These are phyloP conservation scores for Bombus vancouverensis DNA, from an alignment of 1,140 invertebrate genomes.

Conservation along the genomic window DNA sequence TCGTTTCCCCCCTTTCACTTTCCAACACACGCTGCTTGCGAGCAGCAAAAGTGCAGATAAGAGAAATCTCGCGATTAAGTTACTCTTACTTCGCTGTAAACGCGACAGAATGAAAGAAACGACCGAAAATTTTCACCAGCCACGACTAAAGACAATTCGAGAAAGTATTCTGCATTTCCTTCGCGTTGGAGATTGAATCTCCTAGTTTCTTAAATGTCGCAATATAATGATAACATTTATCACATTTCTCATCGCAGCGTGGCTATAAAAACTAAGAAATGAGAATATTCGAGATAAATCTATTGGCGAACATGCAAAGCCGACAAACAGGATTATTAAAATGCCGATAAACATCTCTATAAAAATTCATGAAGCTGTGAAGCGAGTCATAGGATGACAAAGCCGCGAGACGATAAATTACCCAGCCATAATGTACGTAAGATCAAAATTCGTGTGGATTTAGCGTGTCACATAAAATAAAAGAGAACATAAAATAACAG, in stretches of 20 bases:
- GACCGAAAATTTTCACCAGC: not conserved
- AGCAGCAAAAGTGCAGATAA: slow-evolving; percentile 19
- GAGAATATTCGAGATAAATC: not conserved
- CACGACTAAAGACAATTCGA: slow-evolving; percentile 13
- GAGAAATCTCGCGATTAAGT: slow-evolving; percentile 30
- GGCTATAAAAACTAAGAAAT: not conserved
- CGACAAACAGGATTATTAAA: not conserved
- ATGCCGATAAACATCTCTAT: not conserved
- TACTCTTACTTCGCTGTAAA: slow-evolving; percentile 1
- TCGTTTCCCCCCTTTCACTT: slow-evolving; percentile 44
- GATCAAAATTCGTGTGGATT: not conserved
- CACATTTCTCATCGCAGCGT: not conserved
- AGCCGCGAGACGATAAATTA: not conserved
- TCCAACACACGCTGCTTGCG: slow-evolving; percentile 3
- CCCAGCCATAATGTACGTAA: not conserved
- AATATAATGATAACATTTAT: too few relatives aligned
- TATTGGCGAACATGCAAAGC: not conserved
- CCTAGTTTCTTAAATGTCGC: not conserved
- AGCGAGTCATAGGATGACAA: not conserved
- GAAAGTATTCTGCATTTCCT: slow-evolving; percentile 16
- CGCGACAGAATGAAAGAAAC: not conserved
- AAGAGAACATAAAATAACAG: not conserved
- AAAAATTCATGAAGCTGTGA: not conserved
- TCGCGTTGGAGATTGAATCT: not conserved
- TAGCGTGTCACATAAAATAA: not conserved